Percentiles rank a stretch among this genome's conserved stretches.
Conservation (phyloP, 2,888 invertebrate species). For the Portevinia maculata region DNA sequence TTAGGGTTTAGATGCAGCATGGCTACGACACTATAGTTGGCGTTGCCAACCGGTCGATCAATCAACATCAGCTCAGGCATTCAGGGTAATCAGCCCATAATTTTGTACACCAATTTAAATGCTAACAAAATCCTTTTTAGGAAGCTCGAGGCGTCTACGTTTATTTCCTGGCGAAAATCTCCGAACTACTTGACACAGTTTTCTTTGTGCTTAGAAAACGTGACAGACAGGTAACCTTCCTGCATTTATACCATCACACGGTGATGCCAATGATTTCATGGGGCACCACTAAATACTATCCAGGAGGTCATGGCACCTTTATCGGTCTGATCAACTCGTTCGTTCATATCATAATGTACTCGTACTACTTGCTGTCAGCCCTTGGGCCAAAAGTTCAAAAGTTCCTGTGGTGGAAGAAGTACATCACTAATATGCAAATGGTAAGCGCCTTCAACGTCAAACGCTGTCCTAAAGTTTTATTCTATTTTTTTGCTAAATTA, state of each 20-base stretch:
- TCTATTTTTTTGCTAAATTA: slow-evolving; percentile 47
- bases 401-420: slow-evolving; percentile 97
- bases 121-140: slow-evolving; percentile 81
- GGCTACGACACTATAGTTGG: slow-evolving; percentile 93
- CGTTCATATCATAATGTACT: slow-evolving; percentile 97
- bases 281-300: slow-evolving; percentile 94
- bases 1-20: slow-evolving; percentile 89
- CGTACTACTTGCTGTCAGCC: slow-evolving; percentile 95
- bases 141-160: slow-evolving; percentile 90
- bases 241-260: slow-evolving; percentile 97
- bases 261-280: slow-evolving; percentile 97
- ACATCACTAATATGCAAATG: slow-evolving; percentile 95
- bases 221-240: slow-evolving; percentile 92
- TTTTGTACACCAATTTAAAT: too few species aligned
- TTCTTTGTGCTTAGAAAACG: slow-evolving; percentile 97
- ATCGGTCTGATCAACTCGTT: slow-evolving; percentile 94
- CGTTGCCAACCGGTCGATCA: slow-evolving; percentile 96
- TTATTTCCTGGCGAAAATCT: slow-evolving; percentile 94
- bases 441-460: slow-evolving; percentile 83
- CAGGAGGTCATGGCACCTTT: slow-evolving; percentile 95
- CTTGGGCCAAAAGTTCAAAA: slow-evolving; percentile 93
- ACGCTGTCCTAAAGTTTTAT: slow-evolving; percentile 11
- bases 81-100: slow-evolving; percentile 86
- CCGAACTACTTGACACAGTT: slow-evolving; percentile 94
- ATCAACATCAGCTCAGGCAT: slow-evolving; percentile 88